These are phyloP conservation scores for Cuculus canorus DNA, from an alignment of 2,797 vertebrate genomes.

Conservation along the genomic window DNA sequence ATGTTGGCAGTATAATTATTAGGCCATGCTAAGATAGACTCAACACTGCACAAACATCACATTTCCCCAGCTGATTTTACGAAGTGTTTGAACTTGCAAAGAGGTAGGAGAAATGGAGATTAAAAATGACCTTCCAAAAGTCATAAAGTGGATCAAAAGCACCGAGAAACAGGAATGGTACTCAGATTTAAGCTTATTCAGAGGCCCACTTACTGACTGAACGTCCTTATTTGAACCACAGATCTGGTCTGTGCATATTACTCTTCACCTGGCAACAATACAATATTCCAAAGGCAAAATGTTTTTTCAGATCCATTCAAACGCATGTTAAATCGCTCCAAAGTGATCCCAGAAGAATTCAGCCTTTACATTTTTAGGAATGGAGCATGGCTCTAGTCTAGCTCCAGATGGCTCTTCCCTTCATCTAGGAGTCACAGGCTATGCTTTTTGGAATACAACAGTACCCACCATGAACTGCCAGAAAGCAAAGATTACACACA, in stretches of 20 bases:
- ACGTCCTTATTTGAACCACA: background rate
- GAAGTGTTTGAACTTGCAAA: background rate
- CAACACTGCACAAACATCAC: background rate
- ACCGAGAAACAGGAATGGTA: background rate
- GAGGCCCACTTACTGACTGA: background rate
- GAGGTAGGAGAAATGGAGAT: background rate
- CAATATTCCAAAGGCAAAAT: background rate
- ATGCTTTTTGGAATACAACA: background rate
- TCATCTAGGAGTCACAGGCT: background rate
- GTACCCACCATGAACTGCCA: background rate
- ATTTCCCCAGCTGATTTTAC: constrained; percentile 22
- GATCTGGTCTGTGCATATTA: rapidly evolving
- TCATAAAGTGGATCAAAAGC: background rate
- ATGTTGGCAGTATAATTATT: constrained; percentile 19
- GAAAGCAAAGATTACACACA: background rate
- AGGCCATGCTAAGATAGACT: background rate
- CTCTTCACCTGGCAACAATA: background rate
- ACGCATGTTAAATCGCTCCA: background rate
- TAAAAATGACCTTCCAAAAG: background rate
- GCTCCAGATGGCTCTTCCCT: background rate
- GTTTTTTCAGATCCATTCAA: background rate
- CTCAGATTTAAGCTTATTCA: background rate
- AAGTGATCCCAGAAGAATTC: background rate
- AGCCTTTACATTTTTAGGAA: background rate
- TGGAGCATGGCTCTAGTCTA: background rate